A percentile compares a stretch with the other conserved stretches of the same genome.
Evolutionary conservation across 2,888 invertebrate genomes (phyloP).

Genomic region (Penaeus monodon): DNA sequence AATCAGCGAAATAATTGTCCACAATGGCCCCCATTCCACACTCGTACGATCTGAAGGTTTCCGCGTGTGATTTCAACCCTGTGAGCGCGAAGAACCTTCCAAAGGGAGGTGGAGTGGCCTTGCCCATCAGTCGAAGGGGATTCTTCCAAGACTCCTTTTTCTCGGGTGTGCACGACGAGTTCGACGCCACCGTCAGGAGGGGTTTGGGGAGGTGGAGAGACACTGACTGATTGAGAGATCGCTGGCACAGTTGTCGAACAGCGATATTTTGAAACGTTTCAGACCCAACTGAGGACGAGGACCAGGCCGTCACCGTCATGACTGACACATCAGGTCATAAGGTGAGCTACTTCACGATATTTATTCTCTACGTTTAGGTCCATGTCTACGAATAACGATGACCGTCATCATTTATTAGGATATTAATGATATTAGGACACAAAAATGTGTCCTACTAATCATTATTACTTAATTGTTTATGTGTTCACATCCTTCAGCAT

Average conservation of each 20-base stretch:
- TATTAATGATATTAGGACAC: too few relatives aligned
- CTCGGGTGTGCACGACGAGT: conserved; percentile 34
- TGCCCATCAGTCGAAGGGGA: conserved; percentile 27
- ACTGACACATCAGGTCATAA: conserved; percentile 1
- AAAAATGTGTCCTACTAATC: too few relatives aligned
- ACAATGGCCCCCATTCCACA: too few relatives aligned
- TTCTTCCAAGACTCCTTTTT: conserved; percentile 57
- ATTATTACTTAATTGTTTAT: too few relatives aligned
- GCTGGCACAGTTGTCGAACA: not conserved
- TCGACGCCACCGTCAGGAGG: conserved; percentile 37
- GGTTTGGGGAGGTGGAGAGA: conserved; percentile 26
- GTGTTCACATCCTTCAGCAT: too few relatives aligned
- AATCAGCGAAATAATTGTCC: too few relatives aligned
- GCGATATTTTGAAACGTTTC: conserved; percentile 2
- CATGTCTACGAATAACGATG: too few relatives aligned
- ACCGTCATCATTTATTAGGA: too few relatives aligned
- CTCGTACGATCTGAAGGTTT: too few relatives aligned
- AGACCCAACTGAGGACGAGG: conserved; percentile 20
- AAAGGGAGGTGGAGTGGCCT: not conserved
- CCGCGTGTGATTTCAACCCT: too few relatives aligned
- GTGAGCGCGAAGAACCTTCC: too few relatives aligned
- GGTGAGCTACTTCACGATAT: not conserved
- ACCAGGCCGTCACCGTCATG: conserved; percentile 18
- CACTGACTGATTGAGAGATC: not conserved
- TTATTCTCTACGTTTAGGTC: too few relatives aligned